Base-by-base conservation (phyloP, 2,888 invertebrate genomes). In the Carterocephalus palaemon region DNA sequence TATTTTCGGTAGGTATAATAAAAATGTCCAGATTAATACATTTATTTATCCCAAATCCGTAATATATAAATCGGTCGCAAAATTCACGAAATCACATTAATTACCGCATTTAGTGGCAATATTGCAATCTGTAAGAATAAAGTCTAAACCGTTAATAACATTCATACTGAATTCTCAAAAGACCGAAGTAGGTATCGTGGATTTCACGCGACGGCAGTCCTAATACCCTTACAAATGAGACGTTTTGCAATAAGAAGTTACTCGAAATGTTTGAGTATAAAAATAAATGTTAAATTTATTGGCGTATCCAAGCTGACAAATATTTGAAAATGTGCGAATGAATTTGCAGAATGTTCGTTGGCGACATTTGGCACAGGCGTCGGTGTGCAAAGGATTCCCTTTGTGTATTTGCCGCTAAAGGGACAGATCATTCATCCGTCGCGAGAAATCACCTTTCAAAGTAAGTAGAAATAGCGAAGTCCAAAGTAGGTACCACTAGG, bases 361-460 rank as follows among this genome's bases (percentile, higher is more conserved):
- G 94, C 95, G 38, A 93, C 94, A 16, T 96, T 96, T 70, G 92
- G 92, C 47, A 88, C 90, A 10, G 92, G 92, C 31, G 87, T 89
- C 42, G 88, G 89, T 16, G 80, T 90, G 32, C 95, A 95, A 73
- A 91, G 91, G 67, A 94, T 96, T 58, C 96, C 96, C 12, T 94
- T 94, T 71, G 93, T 96, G 10, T 95, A 93, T 73, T 83, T 96
- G 55, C 96, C 96, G 9, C 84, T 94, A 52, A 92, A 93, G 67
- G 95, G 95, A 28, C 95, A 95, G 83, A 94, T 96, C 58, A 93
- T 96, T 59, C 93, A 96, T 80, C 95, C 95, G 1, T 94, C 95
- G 53, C 92, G 92, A 61, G 95, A 95, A 84, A 95, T 96, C 66
- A 91, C 90, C 60, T 93, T 96, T 75, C 88, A 92, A 77, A 93